Evolutionary conservation across 2,888 invertebrate genomes (phyloP), one percentile per base, ranked within the genome.

Genomic region (Lasioglossum morio): DNA sequence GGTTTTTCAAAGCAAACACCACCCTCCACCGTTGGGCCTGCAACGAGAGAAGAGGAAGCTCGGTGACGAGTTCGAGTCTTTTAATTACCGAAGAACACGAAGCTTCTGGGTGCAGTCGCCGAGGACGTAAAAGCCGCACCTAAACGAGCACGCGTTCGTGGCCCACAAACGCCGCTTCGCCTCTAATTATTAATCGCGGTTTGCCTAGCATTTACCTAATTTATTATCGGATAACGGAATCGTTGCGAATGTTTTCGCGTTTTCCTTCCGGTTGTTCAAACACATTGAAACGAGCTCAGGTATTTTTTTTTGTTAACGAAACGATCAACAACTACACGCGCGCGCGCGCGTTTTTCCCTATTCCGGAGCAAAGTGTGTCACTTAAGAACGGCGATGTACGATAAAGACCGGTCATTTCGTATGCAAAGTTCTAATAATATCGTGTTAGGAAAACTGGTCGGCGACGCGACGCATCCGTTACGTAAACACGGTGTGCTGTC

Each of bases 71-170:
- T 73, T 70, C 77, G 57, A 30, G 72, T 74, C 74, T 72, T 79
- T 69, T 87, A 87, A 87, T 87, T 86, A 77, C 75, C 84, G 53
- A 77, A 1, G 34, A 77, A 60, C 86, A 87, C 87, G 87, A 81
- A 81, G 77, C 57, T 77, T 81, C 70, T 79, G 72, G 83, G 87
- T 1, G 83, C 83, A 87, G 83, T 74, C 76, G 34, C 57, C 46
- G 16, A 57, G 77, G 74, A 79, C 70, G 43, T 66, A 37, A 63
- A 70, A 74, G 85, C 86, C 85, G 57, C 86, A 75, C 86, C 86
- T 82, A 79, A 63, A 46, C 60, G 66, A 48, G 48, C 70, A 23
- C 72, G 16, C 43, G 70, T 46, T 46, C n/a, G 27, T 16, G 69
- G 16, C 46, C 73, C 70, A 72, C 66, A 48, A 82, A 77, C 34